phyloP scores from a whole-genome alignment of 2,797 vertebrate genomes.

The Protosalanx chinensis region DNA sequence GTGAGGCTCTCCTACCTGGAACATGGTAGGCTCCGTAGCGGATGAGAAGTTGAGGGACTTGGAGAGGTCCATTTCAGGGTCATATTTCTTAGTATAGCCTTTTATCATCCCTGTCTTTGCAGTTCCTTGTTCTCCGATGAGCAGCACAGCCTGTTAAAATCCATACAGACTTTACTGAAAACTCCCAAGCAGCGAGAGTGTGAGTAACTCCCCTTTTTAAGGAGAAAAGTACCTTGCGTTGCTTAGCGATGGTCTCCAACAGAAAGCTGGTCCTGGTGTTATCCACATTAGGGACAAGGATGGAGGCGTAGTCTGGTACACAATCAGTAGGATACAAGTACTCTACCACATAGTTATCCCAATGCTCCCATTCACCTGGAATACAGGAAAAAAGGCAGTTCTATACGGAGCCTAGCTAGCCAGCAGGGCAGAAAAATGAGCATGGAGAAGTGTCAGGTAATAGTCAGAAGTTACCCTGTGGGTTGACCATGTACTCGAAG shows the following conservation, averaged over 20 bases:
- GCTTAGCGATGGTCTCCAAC: slow-evolving; percentile 74
- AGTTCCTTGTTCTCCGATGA: slow-evolving; percentile 89
- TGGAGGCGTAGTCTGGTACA: slow-evolving; percentile 79
- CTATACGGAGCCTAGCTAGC: slow-evolving; percentile 1
- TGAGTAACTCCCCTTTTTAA: background rate
- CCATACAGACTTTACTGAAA: slow-evolving; percentile 19
- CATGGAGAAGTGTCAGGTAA: background rate
- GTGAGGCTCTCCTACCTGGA: slow-evolving; percentile 74
- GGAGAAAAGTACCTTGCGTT: slow-evolving; percentile 48
- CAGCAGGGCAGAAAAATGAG: background rate
- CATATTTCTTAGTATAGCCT: slow-evolving; percentile 80
- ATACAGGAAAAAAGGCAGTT: slow-evolving; percentile 5
- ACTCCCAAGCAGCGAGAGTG: background rate
- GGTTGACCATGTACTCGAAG: slow-evolving; percentile 81
- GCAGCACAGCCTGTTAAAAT: slow-evolving; percentile 76
- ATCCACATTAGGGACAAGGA: slow-evolving; percentile 88
- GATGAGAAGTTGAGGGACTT: slow-evolving; percentile 87
- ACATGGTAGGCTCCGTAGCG: slow-evolving; percentile 84
- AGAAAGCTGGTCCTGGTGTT: slow-evolving; percentile 84
- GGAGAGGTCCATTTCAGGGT: slow-evolving; percentile 78
- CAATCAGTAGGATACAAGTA: slow-evolving; percentile 75
- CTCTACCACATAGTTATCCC: slow-evolving; percentile 73
- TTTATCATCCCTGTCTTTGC: slow-evolving; percentile 89
- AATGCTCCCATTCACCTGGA: slow-evolving; percentile 83
- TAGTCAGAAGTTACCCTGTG: slow-evolving; percentile 65